Conservation (phyloP, 2,888 invertebrate species). For the Papilio protenor region DNA sequence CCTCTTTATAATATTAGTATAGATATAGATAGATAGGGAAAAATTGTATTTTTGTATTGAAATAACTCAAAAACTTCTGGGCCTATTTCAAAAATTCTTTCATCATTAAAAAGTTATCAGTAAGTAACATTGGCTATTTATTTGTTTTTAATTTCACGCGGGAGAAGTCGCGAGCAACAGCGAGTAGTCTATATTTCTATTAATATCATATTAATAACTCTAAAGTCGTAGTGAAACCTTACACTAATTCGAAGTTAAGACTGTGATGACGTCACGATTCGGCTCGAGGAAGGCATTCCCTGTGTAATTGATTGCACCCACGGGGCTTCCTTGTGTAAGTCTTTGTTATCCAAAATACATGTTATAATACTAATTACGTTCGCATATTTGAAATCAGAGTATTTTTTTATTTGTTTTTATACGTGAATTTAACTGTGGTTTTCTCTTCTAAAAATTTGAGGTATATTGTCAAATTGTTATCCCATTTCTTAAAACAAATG, state of each 20-base stretch:
- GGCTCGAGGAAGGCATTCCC: slow-evolving; percentile 7
- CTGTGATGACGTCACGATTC: slow-evolving; percentile 23
- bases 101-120: too few species aligned
- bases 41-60: too few species aligned
- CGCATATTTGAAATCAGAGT: not conserved
- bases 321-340: slow-evolving; percentile 17
- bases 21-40: too few species aligned
- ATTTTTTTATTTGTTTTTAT: not conserved
- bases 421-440: not conserved
- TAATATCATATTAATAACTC: not conserved
- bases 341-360: not conserved
- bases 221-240: slow-evolving; percentile 10
- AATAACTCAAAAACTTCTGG: too few species aligned
- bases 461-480: not conserved
- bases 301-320: slow-evolving; percentile 28
- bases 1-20: too few species aligned
- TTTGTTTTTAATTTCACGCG: too few species aligned
- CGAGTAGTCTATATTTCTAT: not conserved
- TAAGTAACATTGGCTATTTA: too few species aligned
- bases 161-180: not conserved
- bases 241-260: slow-evolving; percentile 25
- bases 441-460: not conserved
- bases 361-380: not conserved
- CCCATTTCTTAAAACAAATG: too few species aligned
- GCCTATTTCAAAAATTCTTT: too few species aligned